Evolutionary conservation across 2,113 vertebrate species (phyloP).

Genomic region (Euleptes europaea): DNA sequence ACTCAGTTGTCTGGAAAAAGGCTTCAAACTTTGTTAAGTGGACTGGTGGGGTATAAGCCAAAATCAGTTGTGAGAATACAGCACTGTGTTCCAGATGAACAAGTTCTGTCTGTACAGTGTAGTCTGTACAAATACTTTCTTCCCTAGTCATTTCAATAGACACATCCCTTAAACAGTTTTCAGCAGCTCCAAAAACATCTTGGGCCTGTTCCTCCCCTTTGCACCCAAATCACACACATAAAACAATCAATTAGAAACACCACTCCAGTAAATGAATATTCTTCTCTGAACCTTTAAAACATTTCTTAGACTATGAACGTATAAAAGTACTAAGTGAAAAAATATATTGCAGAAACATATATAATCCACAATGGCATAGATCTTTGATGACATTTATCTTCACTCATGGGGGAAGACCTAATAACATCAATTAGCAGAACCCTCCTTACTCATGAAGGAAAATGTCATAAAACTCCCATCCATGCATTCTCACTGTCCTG

Average conservation of each 20-base stretch:
- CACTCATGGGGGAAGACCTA: slow-evolving; percentile 64
- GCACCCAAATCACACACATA: background rate
- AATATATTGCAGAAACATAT: background rate
- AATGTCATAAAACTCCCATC: slow-evolving; percentile 53
- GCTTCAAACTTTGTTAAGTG: too few species aligned
- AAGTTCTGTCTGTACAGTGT: too few species aligned
- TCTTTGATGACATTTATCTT: slow-evolving; percentile 69
- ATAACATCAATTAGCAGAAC: slow-evolving; percentile 67
- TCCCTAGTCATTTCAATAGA: too few species aligned
- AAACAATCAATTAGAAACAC: background rate
- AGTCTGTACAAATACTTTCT: background rate
- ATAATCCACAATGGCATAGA: slow-evolving; percentile 56
- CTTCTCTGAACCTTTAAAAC: background rate
- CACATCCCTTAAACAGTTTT: too few species aligned
- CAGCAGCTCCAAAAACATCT: too few species aligned
- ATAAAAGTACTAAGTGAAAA: slow-evolving; percentile 33
- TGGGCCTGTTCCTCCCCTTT: too few species aligned
- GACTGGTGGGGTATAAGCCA: too few species aligned
- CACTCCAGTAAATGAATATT: background rate
- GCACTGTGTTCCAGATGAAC: background rate
- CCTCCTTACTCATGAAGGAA: slow-evolving; percentile 68
- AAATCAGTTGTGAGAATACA: background rate
- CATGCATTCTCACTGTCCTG: slow-evolving; percentile 24
- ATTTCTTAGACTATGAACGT: background rate
- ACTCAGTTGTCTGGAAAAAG: too few species aligned